phyloP scores from a whole-genome alignment of 2,888 invertebrate species.

The Hartigia nigra region DNA sequence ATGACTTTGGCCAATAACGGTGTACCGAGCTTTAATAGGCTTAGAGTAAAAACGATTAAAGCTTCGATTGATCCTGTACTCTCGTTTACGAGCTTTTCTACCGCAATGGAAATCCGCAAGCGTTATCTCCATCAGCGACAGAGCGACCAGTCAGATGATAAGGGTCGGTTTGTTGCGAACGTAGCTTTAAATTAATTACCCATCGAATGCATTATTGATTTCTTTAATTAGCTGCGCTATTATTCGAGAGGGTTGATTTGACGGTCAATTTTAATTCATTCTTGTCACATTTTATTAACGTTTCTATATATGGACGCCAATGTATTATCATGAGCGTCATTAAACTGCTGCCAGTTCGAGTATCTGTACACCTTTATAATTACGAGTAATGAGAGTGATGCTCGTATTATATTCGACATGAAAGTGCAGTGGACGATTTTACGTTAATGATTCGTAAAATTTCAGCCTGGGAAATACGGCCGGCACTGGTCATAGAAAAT shows the following conservation, averaged over 20 bases:
- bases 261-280: neutral
- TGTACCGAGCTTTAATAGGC: neutral
- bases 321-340: neutral
- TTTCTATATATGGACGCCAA: neutral
- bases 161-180: neutral
- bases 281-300: neutral
- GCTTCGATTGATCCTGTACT: slow-evolving; percentile 1
- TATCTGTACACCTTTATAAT: neutral
- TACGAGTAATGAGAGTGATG: neutral
- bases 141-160: neutral
- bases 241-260: neutral
- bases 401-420: neutral
- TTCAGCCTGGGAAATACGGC: neutral
- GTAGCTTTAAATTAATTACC: neutral
- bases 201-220: neutral
- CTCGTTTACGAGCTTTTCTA: neutral
- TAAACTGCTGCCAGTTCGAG: neutral
- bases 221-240: neutral
- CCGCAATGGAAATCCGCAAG: neutral
- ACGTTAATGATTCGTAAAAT: neutral
- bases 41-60: neutral
- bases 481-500: neutral
- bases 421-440: neutral
- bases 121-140: neutral
- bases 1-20: neutral